Base-by-base conservation (phyloP, 2,888 invertebrate genomes). In the Pyrocoelia pectoralis region DNA sequence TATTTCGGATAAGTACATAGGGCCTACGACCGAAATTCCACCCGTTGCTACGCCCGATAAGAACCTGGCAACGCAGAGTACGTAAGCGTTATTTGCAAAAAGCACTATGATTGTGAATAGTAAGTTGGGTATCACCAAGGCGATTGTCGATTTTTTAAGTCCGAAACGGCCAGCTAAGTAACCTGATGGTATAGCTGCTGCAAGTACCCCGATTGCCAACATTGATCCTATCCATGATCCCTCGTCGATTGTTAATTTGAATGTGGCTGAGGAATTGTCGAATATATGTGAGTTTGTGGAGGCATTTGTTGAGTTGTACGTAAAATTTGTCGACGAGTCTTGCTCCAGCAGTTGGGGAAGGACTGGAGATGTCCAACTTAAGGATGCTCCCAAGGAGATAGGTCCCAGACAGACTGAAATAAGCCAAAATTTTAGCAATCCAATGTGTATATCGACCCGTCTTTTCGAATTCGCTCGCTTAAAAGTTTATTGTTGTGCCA, bases 1-100 rank as follows among this genome's bases (percentile, higher is more conserved):
- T 24, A 93, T 91, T 81, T 95, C 95, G 0, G 90, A 88, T 19
- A 94, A 88, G 78, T 94, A 95, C 83, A 93, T 90, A 0, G 94
- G 93, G 0, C 89, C 90, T 3, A 90, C 85, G 1, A 94, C 91
- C 73, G 92, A 91, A 18, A 88, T 85, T 0, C 89, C 88, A 49
- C 91, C 91, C 73, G 86, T 74, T 0, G 81, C 85, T 57, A 89
- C 78, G 53, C 95, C 95, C 69, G 89, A 90, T 54, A 93, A 81
- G 69, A 93, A 84, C 64, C 91, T 84, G 0, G 88, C 91, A 0
- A 50, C n/a, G 10, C 53, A 62, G 1, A 61, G 17, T 5, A 12
- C 9, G 15, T 56, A 61, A 13, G 50, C 41, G 14, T 56, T 24
- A n/a, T 38, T 52, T 0, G 62, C 10, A 6, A 46, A 49, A 8